These are phyloP conservation scores for Valencia hispanica DNA, from an alignment of 2,797 vertebrate genomes.

Conservation along the genomic window DNA sequence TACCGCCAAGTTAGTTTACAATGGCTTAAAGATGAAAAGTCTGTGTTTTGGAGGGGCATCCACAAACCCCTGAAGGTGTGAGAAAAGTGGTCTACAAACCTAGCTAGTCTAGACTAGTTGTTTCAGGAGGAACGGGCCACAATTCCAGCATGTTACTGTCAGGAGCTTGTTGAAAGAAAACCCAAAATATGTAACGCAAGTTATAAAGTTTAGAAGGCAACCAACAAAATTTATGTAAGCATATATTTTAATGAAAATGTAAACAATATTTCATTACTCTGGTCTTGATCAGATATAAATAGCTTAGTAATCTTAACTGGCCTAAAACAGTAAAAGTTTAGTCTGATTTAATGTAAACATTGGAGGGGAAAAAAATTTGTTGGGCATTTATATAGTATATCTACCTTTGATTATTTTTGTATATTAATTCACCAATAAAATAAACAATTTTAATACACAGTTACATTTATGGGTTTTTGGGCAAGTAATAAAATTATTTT, in stretches of 20 bases:
- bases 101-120: not conserved
- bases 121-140: not conserved
- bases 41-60: too few relatives aligned
- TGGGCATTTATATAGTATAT: not conserved
- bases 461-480: not conserved
- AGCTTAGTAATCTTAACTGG: not conserved
- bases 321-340: not conserved
- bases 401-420: not conserved
- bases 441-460: not conserved
- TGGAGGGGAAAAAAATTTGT: not conserved
- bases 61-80: not conserved
- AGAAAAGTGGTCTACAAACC: not conserved
- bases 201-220: not conserved
- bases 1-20: too few relatives aligned
- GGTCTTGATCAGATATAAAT: too few relatives aligned
- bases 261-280: too few relatives aligned
- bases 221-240: too few relatives aligned
- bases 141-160: not conserved
- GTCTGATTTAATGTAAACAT: not conserved
- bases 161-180: not conserved
- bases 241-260: too few relatives aligned
- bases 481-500: not conserved
- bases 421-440: not conserved
- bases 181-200: not conserved
- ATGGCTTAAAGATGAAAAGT: too few relatives aligned